Base-by-base conservation (phyloP, 2,797 vertebrate species). In the Zalophus californianus region DNA sequence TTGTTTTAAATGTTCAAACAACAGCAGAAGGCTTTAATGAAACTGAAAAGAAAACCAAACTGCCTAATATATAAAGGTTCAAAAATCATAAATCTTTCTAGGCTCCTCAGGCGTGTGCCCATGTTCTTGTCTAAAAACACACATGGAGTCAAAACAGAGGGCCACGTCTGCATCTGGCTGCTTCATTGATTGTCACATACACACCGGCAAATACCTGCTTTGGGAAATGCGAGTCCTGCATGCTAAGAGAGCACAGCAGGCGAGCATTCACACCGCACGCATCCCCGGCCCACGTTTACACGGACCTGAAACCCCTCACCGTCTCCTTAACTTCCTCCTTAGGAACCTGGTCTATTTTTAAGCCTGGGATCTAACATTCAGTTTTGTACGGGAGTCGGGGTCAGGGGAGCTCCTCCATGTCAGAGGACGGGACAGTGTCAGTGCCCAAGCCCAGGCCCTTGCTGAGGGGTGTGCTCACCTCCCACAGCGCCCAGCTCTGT, bases 191-290 rank as follows among this genome's bases (percentile, higher is more conserved):
- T 0, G 32, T 15, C 72, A 18, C 9, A 20, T 1, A 16, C 10
- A 2, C 18, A 56, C 41, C 54, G 66, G 38, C 3, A 14, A 20
- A 20, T 14, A 21, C 14, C 29, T 29, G 2, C 6, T 18, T n/a
- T 4, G 23, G 15, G 5, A 15, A 58, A 35, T 2, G 25, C 3
- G 4, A 3, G 50, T 2, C 18, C 38, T 0, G 0, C 20, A 11
- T 10, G 13, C 44, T 6, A 7, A 14, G 64, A 21, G 20, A 38
- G 66, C 50, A 16, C 60, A 73, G 7, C 11, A 5, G 38, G 1
- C 18, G 10, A 0, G 7, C 32, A 0, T 3, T 1, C 1, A 4
- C 13, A 1, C 4, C 0, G 0, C 7, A 54, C 7, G 7, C 0
- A 18, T 16, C 25, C 41, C 6, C 2, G 27, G 29, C 16, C 35